Evolutionary conservation across 2,888 invertebrate species (phyloP), one percentile per base, ranked within the genome.

Genomic region (Netelia fuscicornis): DNA sequence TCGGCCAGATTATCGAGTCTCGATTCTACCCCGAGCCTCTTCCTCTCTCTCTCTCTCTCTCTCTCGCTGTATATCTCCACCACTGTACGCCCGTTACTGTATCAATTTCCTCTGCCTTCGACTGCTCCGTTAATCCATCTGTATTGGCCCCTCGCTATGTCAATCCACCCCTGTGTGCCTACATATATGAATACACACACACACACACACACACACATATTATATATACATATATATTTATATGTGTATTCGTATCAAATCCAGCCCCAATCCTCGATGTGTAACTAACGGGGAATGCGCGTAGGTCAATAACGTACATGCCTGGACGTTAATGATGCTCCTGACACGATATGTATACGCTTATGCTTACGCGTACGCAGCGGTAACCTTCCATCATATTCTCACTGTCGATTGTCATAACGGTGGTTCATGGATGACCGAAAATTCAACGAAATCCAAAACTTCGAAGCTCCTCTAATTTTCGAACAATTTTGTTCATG

Each of bases 1-100:
- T 11, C 9, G 64, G 65, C 30, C 64, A 71, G 71, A 82, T 82
- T 67, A 76, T 81, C 71, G 76, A 81, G 76, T 76, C 70, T 76
- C 81, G 20, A 81, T 81, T 64, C 64, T 48, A 48, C 54, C 25
- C 5, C 2, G 30, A 30, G 58, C 11, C 54, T 79, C 54, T 25
- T 44, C 11, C 58, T 54, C 17, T 17, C 17, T 17, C 17, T 17
- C 17, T 17, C 17, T 17, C 17, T 17, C 17, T 17, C 17, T 17
- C 17, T 17, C 17, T 17, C 17, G 17, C 17, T 17, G 9, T 58
- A n/a, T 58, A 58, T 58, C 20, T 20, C 9, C 20, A 9, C 54
- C 54, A 20, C 58, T 58, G n/a, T 20, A 58, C 20, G 48, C 11
- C 11, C 11, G 11, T 48, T 48, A 10, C 48, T 48, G 48, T 48